Conservation (phyloP, 2,797 vertebrate genomes). For the Sarcoramphus papa region DNA sequence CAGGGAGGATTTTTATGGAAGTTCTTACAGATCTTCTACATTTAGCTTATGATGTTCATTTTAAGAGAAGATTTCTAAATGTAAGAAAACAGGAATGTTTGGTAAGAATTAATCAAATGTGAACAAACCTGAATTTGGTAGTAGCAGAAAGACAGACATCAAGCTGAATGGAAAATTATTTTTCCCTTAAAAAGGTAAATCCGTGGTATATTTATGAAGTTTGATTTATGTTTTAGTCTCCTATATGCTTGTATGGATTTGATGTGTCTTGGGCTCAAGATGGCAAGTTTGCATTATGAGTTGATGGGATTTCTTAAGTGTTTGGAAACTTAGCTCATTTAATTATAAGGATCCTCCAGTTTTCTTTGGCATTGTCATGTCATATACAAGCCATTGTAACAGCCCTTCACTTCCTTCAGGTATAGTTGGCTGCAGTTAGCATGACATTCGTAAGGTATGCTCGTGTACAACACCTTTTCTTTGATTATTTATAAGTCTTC, state of each 20-base stretch:
- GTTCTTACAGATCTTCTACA: not conserved
- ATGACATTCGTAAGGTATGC: rapidly evolving
- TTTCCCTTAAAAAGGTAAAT: not conserved
- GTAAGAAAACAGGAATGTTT: not conserved
- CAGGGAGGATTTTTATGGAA: not conserved
- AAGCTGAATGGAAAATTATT: not conserved
- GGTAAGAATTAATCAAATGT: not conserved
- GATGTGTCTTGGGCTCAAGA: not conserved
- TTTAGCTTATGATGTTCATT: not conserved
- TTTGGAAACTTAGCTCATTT: not conserved
- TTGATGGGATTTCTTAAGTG: not conserved
- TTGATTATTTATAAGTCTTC: not conserved
- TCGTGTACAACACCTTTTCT: not conserved
- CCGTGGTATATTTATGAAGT: not conserved
- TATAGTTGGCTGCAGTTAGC: not conserved
- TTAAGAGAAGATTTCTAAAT: not conserved
- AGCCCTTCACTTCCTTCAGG: not conserved
- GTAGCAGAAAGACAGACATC: not conserved
- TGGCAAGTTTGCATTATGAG: not conserved
- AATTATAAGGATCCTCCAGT: not conserved
- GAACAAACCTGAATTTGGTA: not conserved
- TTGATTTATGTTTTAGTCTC: not conserved
- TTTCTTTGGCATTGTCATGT: not conserved
- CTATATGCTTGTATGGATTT: not conserved
- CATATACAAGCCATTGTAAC: rapidly evolving